Base-by-base conservation (phyloP, 2,113 vertebrate genomes). In the Dermatemys mawii region DNA sequence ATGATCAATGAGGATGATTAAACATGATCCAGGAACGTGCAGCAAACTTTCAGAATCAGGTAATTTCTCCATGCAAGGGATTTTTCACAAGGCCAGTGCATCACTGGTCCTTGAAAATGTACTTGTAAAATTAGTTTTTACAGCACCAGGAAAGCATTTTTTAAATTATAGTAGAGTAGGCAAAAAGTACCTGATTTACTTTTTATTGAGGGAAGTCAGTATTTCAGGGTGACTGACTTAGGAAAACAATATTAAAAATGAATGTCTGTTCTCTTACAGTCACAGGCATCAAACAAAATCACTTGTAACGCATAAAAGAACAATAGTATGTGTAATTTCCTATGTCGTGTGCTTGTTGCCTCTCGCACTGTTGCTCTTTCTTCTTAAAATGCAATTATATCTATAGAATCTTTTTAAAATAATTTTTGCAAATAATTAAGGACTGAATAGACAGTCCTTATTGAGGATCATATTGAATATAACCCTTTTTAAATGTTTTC, bases 401-500 rank as follows among this genome's bases (percentile, higher is more conserved):
- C 73, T 96, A 75, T 93, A 91, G 60, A 70, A 92, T 5, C 50
- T 54, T 85, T n/a, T 92, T 88, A 82, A 90, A 90, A 90, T 5
- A 8, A 35, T 26, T 80, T 91, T 93, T 2, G 22, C 2, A 12
- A 82, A 82, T 70, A 91, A 82, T 67, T n/a, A n/a, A n/a, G n/a
- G n/a, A n/a, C n/a, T 78, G 73, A 94, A 79, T 6, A 70, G 60
- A 76, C 87, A 60, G 44, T 79, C 6, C 46, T 93, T 50, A 14
- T 17, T 76, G 90, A 84, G 19, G 51, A 88, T 21, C 81, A 14
- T 21, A 27, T 63, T 91, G 90, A 96, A 94, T 86, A 19, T 78
- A 89, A 22, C 9, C 4, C 82, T 83, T 93, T 93, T 93, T 80
- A 49, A 93, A 96, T 6, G 81, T 93, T 95, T 96, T 80, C 48